phyloP scores from a whole-genome alignment of 2,888 invertebrate species.

The Drosophila setosimentum region DNA sequence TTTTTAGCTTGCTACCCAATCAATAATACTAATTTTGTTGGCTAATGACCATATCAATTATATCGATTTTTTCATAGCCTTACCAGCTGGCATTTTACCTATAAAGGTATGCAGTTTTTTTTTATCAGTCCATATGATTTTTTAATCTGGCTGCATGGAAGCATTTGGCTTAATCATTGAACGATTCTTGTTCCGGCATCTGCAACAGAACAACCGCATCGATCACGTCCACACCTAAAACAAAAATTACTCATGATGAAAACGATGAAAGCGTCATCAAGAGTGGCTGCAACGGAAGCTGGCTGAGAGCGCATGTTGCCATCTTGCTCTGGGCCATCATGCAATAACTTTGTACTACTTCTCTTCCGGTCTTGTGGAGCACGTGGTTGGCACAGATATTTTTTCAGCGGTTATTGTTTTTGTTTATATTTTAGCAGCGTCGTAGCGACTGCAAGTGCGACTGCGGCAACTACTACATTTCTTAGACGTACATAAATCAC shows the following conservation, averaged over 20 bases:
- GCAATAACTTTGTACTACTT: slow-evolving; percentile 1
- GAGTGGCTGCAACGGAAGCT: slow-evolving; percentile 45
- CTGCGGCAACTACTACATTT: slow-evolving; percentile 14
- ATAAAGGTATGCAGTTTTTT: slow-evolving; percentile 23
- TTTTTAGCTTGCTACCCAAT: neutral
- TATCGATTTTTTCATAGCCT: neutral
- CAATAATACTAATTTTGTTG: neutral
- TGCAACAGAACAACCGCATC: slow-evolving; percentile 28
- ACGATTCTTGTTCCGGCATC: slow-evolving; percentile 52
- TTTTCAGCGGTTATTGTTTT: neutral
- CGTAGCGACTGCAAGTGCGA: slow-evolving; percentile 23
- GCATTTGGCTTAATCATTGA: slow-evolving; percentile 47
- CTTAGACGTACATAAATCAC: slow-evolving; percentile 59
- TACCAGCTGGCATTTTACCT: neutral
- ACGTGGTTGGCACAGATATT: slow-evolving; percentile 41
- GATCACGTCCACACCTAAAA: slow-evolving; percentile 49
- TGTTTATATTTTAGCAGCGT: slow-evolving; percentile 2
- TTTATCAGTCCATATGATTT: slow-evolving; percentile 16
- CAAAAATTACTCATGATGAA: slow-evolving; percentile 45
- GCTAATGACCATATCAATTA: neutral
- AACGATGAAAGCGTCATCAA: slow-evolving; percentile 14
- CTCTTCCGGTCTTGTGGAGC: slow-evolving; percentile 48
- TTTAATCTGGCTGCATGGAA: slow-evolving; percentile 44
- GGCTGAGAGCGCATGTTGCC: slow-evolving; percentile 14
- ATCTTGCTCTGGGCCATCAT: slow-evolving; percentile 39